Base-by-base conservation (phyloP, 2,113 vertebrate genomes). In the Tetraodon nigroviridis region DNA sequence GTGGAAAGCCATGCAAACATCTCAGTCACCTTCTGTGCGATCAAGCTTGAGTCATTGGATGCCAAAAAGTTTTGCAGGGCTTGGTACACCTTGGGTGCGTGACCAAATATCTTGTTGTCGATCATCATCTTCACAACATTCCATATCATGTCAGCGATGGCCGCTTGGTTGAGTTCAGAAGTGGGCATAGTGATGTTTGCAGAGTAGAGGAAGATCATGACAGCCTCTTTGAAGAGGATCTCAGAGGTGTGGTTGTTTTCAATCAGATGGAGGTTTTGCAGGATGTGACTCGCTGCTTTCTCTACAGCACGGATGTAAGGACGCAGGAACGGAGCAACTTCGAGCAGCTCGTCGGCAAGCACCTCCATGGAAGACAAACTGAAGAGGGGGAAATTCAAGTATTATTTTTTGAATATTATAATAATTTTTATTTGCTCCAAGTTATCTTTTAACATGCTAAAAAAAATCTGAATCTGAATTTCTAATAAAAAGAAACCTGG, bases 1-100 rank as follows among this genome's bases (percentile, higher is more conserved):
- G 80, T 73, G 11, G 37, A 24, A 51, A 84, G 73, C 89, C 85
- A 90, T 18, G 42, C 22, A 17, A 27, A 44, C 63, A 90, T 45
- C 29, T 88, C 71, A 1, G 19, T 19, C 18, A 76, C 29, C 45
- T 71, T 78, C 56, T 81, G 27, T 46, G 80, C 20, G 2, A 85
- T 37, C 27, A 71, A 13, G 2, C 17, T 67, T n/a, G 81, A 69
- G 27, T 57, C 41, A 10, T 72, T 75, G 11, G 61, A 70, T 11
- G 40, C 44, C 51, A 88, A 40, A 20, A 88, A 19, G 13, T 80
- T 47, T 21, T 87, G 75, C 78, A 90, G 27, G 2, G 66, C 7
- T 16, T 68, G 53, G 61, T 87, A 84, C 29, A 83, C 16, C 51
- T 47, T 29, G 0, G 85, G 57, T 5, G 20, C 67, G 37, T 89